These are phyloP conservation scores for Oceanodroma tethys DNA, from an alignment of 2,113 vertebrate genomes.

Conservation along the genomic window DNA sequence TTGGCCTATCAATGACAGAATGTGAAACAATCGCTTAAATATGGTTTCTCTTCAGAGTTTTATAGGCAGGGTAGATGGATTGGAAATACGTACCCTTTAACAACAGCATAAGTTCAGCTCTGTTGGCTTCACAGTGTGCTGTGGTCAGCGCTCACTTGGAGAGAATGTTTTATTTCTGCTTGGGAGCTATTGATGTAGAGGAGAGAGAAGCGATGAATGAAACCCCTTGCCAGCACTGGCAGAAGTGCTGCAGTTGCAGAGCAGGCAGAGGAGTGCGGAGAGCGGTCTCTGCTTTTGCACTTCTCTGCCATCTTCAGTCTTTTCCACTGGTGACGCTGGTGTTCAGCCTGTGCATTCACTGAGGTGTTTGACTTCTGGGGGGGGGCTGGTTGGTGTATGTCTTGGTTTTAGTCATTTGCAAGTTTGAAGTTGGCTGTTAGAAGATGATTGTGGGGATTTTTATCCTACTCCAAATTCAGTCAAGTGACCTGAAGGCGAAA, in stretches of 20 bases:
- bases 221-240: not conserved
- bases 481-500: not conserved
- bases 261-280: not conserved
- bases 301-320: not conserved
- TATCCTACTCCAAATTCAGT: not conserved
- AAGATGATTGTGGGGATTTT: not conserved
- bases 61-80: not conserved
- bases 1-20: not conserved
- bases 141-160: not conserved
- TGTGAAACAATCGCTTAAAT: not conserved
- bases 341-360: not conserved
- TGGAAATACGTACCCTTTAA: not conserved
- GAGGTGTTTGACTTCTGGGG: not conserved
- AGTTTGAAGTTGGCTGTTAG: not conserved
- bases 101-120: not conserved
- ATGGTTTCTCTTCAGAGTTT: not conserved
- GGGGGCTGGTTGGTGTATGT: rapidly evolving
- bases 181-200: not conserved
- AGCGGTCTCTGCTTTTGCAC: not conserved
- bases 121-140: not conserved
- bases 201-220: not conserved
- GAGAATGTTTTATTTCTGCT: not conserved
- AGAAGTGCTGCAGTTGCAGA: not conserved
- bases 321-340: not conserved
- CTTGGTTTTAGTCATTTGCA: not conserved